Percentiles rank a stretch among this genome's conserved stretches.
phyloP scores from a whole-genome alignment of 92 coral and sea anemone genomes.

The Metridium senile region DNA sequence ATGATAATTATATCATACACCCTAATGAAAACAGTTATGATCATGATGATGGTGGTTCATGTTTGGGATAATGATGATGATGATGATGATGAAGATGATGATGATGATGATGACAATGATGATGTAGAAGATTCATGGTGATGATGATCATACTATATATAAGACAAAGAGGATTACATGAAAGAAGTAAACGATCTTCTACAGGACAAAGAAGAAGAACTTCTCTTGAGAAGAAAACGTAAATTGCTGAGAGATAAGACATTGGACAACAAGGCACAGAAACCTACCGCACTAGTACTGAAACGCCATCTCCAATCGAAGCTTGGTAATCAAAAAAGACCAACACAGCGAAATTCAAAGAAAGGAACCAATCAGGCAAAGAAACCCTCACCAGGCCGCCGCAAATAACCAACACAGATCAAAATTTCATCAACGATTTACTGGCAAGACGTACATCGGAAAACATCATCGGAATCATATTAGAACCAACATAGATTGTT shows the following conservation, averaged over 20 bases:
- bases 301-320: neutral
- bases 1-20: no score
- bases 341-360: neutral
- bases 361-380: neutral
- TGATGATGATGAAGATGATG: no score
- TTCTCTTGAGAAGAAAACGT: neutral
- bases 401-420: neutral
- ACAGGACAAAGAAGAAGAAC: neutral
- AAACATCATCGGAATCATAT: neutral
- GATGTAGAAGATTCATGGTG: no score
- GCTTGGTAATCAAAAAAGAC: neutral
- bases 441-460: neutral
- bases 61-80: no score
- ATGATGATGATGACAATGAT: no score
- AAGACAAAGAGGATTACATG: neutral
- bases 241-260: neutral
- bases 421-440: neutral
- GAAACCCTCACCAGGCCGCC: conserved; percentile 4
- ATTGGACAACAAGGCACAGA: neutral
- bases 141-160: no score
- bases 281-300: neutral
- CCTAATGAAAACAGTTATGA: no score
- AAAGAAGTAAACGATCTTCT: neutral
- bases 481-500: neutral
- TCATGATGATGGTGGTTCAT: no score